Evolutionary conservation across 2,888 invertebrate species (phyloP).

Genomic region (Steinernema carpocapsae): DNA sequence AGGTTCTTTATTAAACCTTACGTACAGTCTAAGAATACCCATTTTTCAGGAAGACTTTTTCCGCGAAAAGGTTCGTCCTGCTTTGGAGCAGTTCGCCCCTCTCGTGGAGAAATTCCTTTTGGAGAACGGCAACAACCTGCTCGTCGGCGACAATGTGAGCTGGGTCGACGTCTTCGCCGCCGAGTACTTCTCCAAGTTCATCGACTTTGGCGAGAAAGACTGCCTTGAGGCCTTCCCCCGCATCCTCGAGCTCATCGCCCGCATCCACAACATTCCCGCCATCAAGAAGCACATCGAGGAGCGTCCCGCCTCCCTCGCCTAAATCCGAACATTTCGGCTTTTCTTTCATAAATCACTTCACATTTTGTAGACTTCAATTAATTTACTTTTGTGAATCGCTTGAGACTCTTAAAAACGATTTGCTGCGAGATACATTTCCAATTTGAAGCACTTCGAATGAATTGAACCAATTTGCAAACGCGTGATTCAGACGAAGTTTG

Average conservation of each 20-base stretch:
- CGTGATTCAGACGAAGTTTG: too few relatives aligned
- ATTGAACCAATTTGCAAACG: too few relatives aligned
- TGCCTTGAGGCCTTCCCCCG: conserved; percentile 62
- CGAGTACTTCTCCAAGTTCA: conserved; percentile 55
- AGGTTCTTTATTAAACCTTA: conserved; percentile 13
- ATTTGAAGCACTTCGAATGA: too few relatives aligned
- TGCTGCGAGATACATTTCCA: too few relatives aligned
- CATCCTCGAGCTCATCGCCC: conserved; percentile 56
- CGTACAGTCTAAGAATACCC: neutral
- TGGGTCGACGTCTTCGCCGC: conserved; percentile 66
- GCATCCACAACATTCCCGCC: conserved; percentile 58
- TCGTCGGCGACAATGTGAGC: conserved; percentile 59
- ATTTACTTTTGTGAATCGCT: too few relatives aligned
- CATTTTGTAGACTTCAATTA: neutral
- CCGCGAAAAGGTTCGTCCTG: conserved; percentile 56
- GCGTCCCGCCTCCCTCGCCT: conserved; percentile 39
- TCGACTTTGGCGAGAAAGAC: conserved; percentile 58
- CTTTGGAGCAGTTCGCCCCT: conserved; percentile 58
- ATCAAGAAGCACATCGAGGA: conserved; percentile 54
- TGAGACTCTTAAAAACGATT: too few relatives aligned
- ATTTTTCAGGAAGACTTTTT: conserved; percentile 46
- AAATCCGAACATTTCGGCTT: neutral
- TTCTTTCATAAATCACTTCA: neutral
- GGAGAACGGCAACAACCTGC: conserved; percentile 58
- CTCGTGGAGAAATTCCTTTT: conserved; percentile 60